Evolutionary conservation across 2,888 invertebrate species (phyloP), one percentile per base, ranked within the genome.

Genomic region (Melanostoma mellinum): DNA sequence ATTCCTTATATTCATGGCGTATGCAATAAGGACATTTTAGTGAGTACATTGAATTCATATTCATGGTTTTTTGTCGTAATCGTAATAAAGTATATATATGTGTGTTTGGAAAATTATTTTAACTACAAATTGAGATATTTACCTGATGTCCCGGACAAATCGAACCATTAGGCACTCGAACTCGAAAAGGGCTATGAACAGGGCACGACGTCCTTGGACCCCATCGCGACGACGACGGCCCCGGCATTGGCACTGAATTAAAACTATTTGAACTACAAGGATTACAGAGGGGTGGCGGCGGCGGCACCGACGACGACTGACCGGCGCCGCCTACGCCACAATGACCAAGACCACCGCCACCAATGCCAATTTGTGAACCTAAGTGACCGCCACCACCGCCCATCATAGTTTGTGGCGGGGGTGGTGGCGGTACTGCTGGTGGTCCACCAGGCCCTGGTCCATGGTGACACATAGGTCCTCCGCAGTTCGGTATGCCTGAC

Each of bases 101-200:
- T 20, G 20, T 20, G 20, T 20, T 20, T 20, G 20, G 20, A 20
- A 20, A 20, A 20, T 20, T 9, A n/a, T 30, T 42, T 8, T 6
- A 30, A 42, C 1, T 3, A 50, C 0, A 36, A 5, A 48, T 32
- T 30, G 20, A n/a, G 6, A 5, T 68, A 75, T 85, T 91, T 91
- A 91, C 91, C 91, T 91, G 91, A 88, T 91, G 91, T 90, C 91
- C 91, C 86, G 91, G 91, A 87, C 91, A 91, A 86, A 91, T 90
- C 69, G 91, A 91, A 87, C 91, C 91, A 86, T 91, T 91, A 85
- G 91, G 91, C 86, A 91, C 91, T 85, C 91, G 90, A 85, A 91
- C 90, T 86, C 91, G 90, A 88, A 91, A 91, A 86, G 91, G 91
- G 88, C 91, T 91, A 88, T 91, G 91, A 86, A 91, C 90, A 85